A percentile compares a stretch with the other conserved stretches of the same genome.
phyloP scores from a whole-genome alignment of 2,113 vertebrate species.

The Ictalurus furcatus region DNA sequence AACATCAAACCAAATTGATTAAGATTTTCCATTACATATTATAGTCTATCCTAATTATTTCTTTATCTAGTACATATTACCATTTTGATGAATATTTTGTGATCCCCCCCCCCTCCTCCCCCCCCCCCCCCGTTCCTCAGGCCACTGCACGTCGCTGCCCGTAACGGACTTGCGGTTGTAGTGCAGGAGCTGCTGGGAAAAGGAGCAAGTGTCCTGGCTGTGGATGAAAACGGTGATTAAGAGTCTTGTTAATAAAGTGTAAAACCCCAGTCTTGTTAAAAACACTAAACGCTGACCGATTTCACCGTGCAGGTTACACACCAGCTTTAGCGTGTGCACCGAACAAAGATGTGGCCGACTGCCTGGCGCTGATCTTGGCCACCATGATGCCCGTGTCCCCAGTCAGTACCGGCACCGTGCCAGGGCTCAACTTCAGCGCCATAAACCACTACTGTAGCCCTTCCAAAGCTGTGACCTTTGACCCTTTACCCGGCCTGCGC shows the following conservation, averaged over 20 bases:
- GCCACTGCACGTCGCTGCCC: conserved; percentile 95
- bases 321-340: conserved; percentile 97
- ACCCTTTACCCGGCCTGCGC: conserved; percentile 86
- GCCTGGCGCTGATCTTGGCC: conserved; percentile 96
- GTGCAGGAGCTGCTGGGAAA: conserved; percentile 97
- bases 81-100: not conserved
- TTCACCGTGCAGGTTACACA: conserved; percentile 84
- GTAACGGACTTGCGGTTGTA: conserved; percentile 94
- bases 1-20: not conserved
- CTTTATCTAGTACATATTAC: not conserved
- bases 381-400: conserved; percentile 98
- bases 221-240: conserved; percentile 94
- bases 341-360: conserved; percentile 98
- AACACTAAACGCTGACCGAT: not conserved
- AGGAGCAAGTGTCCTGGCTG: conserved; percentile 96
- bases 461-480: conserved; percentile 93
- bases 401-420: conserved; percentile 76
- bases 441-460: conserved; percentile 95
- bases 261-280: not conserved
- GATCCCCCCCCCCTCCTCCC: too few relatives aligned
- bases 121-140: conserved; percentile 63
- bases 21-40: not conserved
- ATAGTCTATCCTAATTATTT: not conserved
- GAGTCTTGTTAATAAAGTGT: not conserved
- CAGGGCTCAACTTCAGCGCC: conserved; percentile 87